Evolutionary conservation across 1,140 invertebrate genomes (phyloP).

Genomic region (Bombus ignitus): DNA sequence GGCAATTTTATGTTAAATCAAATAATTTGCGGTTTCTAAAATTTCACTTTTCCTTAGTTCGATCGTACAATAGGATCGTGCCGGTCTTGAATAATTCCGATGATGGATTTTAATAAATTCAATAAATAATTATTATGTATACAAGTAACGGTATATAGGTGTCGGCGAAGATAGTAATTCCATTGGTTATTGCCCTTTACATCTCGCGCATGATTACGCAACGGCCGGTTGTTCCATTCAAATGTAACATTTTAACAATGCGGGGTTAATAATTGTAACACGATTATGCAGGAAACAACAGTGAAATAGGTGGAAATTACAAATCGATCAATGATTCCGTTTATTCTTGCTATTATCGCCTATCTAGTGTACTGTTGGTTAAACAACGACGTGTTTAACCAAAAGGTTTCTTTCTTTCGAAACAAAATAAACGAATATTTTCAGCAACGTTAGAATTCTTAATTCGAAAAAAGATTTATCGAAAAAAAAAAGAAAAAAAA

Average conservation of each 20-base stretch:
- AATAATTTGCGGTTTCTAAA: too few relatives aligned
- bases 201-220: neutral
- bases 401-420: neutral
- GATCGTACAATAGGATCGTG: too few relatives aligned
- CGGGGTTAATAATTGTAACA: neutral
- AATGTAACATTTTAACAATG: constrained; percentile 1
- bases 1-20: too few relatives aligned
- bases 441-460: too few relatives aligned
- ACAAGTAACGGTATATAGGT: neutral
- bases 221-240: neutral
- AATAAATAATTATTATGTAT: neutral
- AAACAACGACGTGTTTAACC: neutral
- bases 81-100: too few relatives aligned
- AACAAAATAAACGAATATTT: neutral
- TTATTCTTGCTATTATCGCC: neutral
- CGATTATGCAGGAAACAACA: neutral
- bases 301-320: neutral
- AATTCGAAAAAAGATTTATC: too few relatives aligned
- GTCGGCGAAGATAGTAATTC: neutral
- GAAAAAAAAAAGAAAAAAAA: accelerated
- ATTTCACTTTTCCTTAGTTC: too few relatives aligned
- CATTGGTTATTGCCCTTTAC: constrained; percentile 2
- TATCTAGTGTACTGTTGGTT: too few relatives aligned
- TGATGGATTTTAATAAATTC: neutral
- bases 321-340: neutral